Evolutionary conservation across 2,888 invertebrate species (phyloP), one percentile per base, ranked within the genome.

Genomic region (Hypolimnas misippus): DNA sequence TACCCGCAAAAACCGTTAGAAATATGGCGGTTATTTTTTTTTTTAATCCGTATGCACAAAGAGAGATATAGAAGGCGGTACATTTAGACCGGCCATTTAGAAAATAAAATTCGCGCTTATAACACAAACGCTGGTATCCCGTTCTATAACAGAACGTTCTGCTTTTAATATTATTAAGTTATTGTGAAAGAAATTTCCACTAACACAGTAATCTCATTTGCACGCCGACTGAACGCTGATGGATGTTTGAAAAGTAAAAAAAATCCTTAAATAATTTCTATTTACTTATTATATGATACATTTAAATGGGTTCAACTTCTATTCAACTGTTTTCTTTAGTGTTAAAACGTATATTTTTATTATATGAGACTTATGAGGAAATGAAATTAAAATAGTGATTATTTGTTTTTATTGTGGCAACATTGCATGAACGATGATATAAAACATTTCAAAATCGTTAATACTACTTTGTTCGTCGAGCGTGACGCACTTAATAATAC

Each of bases 31-130:
- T 53, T 62, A 66, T 70, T 72, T 70, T 62, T 66, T 65, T 68
- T 46, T 44, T 42, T 69, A 69, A 68, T 61, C 65, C 63, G 67
- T 57, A 64, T 54, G 65, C 62, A 71, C 69, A 71, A 73, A 69
- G 66, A 65, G 68, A 66, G 59, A 69, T 35, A 63, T 66, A 69
- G 63, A 62, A 67, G 64, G 63, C 59, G 64, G 65, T 67, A 67
- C 69, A 70, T 73, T 73, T 69, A 70, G 70, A 63, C 54, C 58
- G 58, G 65, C 70, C 69, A 72, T 73, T 73, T 72, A 66, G 65
- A 68, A 70, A 71, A 74, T 71, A 72, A 74, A 73, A 70, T 69
- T 70, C 67, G 63, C 66, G 65, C 69, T 68, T 70, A 71, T 69
- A 71, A 57, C 59, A 65, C 69, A 60, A 64, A 62, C 62, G 49